A percentile compares a stretch with the other conserved stretches of the same genome.
Evolutionary conservation across 2,113 vertebrate species (phyloP).

Genomic region (Agelaius tricolor): DNA sequence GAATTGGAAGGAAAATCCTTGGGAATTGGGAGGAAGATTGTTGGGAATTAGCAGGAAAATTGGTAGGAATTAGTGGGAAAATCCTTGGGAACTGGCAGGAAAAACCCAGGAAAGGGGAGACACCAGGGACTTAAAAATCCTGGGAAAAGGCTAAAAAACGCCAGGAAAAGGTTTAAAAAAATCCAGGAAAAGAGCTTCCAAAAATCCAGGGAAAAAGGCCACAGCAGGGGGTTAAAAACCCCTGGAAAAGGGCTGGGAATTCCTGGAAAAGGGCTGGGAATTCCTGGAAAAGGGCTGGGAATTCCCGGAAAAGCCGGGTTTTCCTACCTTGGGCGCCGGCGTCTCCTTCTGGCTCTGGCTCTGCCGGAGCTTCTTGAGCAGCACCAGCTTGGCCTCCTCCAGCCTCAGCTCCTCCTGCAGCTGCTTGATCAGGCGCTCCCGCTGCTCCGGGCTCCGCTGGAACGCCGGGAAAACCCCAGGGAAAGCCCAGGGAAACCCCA

Average conservation of each 20-base stretch:
- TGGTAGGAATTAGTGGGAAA: no score
- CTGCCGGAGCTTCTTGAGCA: constrained; percentile 95
- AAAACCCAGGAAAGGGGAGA: not conserved
- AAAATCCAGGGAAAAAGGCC: no score
- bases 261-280: no score
- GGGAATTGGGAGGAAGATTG: not conserved
- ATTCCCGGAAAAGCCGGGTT: not conserved
- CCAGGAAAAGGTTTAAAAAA: no score
- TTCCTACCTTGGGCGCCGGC: constrained; percentile 84
- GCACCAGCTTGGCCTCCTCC: constrained; percentile 94
- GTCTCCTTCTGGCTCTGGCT: constrained; percentile 97
- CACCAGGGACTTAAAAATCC: not conserved
- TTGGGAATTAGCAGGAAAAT: not conserved
- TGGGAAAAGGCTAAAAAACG: not conserved
- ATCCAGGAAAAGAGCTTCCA: no score
- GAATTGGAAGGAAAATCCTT: accelerated
- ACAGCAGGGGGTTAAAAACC: no score
- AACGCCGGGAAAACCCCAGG: not conserved
- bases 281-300: not conserved
- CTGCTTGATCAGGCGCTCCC: constrained; percentile 90
- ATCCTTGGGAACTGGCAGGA: not conserved
- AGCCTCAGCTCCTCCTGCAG: constrained; percentile 92
- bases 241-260: no score
- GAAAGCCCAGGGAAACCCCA: not conserved
- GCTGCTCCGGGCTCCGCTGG: constrained; percentile 90